These are phyloP conservation scores for Cerceris ruficornis DNA, from an alignment of 2,888 invertebrate genomes.

Conservation along the genomic window DNA sequence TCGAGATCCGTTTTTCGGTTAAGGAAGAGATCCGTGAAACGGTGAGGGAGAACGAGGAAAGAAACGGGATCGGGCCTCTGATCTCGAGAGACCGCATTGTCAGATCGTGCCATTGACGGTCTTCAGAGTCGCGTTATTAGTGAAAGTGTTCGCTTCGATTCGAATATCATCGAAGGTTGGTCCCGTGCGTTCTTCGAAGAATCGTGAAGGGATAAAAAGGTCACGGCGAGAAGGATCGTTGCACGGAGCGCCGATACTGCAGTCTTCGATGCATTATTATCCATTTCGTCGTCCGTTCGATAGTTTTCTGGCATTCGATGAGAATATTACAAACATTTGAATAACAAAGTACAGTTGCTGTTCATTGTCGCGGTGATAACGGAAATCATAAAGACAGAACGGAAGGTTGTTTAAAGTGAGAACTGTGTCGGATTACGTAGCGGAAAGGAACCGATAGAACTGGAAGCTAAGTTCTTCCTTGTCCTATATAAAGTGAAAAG, in stretches of 20 bases:
- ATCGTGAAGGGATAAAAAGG: conserved; percentile 13
- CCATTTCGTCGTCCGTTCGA: not conserved
- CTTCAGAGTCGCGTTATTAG: conserved; percentile 55
- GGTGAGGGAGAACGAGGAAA: conserved; percentile 10
- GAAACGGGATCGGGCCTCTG: conserved; percentile 20
- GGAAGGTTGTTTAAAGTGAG: too few species aligned
- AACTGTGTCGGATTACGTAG: too few species aligned
- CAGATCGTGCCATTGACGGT: conserved; percentile 33
- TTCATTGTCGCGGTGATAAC: too few species aligned
- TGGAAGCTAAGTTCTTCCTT: too few species aligned
- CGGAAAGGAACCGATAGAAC: too few species aligned
- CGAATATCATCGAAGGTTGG: conserved; percentile 31
- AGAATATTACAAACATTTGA: too few species aligned
- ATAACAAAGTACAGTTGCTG: too few species aligned
- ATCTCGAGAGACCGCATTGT: conserved; percentile 45
- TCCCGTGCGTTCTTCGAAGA: conserved; percentile 14
- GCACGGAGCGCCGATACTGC: not conserved
- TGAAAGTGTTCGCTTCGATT: conserved; percentile 54
- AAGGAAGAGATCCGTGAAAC: conserved; percentile 9
- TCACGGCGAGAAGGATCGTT: not conserved
- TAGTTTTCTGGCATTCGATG: too few species aligned
- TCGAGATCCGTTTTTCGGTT: conserved; percentile 6
- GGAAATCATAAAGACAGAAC: too few species aligned
- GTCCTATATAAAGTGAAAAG: not conserved
- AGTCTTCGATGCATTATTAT: not conserved